Evolutionary conservation across 2,888 invertebrate genomes (phyloP).

Genomic region (Lypha dubia): DNA sequence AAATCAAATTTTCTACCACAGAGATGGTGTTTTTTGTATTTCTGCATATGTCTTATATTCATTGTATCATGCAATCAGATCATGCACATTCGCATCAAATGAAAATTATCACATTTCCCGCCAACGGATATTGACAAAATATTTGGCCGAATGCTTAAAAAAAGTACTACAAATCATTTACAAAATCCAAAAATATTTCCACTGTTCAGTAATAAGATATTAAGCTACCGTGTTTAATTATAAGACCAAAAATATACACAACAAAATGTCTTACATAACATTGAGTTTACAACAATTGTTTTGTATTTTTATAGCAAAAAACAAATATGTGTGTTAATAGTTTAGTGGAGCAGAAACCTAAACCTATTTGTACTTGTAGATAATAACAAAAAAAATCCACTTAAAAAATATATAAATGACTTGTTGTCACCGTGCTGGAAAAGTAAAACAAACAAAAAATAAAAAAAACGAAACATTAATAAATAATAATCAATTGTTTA

Average conservation of each 20-base stretch:
- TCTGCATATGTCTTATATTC: too few species aligned
- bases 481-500: conserved; percentile 40
- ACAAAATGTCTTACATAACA: conserved; percentile 45
- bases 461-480: conserved; percentile 6
- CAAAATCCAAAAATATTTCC: not conserved
- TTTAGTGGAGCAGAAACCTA: conserved; percentile 74
- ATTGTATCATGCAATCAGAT: too few species aligned
- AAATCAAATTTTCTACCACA: too few species aligned
- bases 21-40: too few species aligned
- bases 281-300: conserved; percentile 15
- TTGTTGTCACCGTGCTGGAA: conserved; percentile 32
- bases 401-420: conserved; percentile 13
- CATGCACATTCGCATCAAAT: too few species aligned
- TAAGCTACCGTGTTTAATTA: conserved; percentile 36
- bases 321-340: conserved; percentile 66
- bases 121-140: conserved; percentile 45
- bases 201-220: conserved; percentile 47
- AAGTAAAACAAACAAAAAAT: not conserved
- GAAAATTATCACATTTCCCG: not conserved
- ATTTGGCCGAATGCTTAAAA: conserved; percentile 39
- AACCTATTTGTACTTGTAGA: conserved; percentile 45
- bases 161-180: not conserved
- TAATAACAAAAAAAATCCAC: conserved; percentile 23
- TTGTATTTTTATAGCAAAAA: conserved; percentile 26
- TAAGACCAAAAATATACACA: not conserved